These are phyloP conservation scores for Gymnocephalus cernua DNA, from an alignment of 2,113 vertebrate genomes.

Conservation along the genomic window DNA sequence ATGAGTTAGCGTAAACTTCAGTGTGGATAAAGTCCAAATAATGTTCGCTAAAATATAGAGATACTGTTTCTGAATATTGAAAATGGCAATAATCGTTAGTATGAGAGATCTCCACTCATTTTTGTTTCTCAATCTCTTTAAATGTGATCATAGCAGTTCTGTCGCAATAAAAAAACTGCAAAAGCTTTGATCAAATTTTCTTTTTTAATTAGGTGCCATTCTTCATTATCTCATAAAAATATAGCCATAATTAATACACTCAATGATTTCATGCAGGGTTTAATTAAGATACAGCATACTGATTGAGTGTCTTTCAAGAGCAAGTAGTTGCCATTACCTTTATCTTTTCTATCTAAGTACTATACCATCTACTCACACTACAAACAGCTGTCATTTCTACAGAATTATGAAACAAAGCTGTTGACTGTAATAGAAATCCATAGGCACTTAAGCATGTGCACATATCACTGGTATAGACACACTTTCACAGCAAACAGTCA, in stretches of 20 bases:
- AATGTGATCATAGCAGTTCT: background rate
- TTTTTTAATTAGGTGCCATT: background rate
- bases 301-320: conserved; percentile 22
- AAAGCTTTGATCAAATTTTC: background rate
- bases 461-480: background rate
- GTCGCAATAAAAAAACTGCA: background rate
- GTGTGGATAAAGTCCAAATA: background rate
- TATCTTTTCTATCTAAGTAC: background rate
- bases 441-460: background rate
- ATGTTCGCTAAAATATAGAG: background rate
- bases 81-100: background rate
- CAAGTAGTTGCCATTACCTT: background rate
- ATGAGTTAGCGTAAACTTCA: background rate
- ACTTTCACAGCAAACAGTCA: background rate
- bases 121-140: background rate
- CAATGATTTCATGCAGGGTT: conserved; percentile 13
- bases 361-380: background rate
- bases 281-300: conserved; percentile 33
- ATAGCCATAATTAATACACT: conserved; percentile 28
- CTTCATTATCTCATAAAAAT: conserved; percentile 13
- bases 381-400: conserved; percentile 4
- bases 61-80: background rate
- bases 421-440: background rate
- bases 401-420: conserved; percentile 9
- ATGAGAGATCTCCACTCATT: background rate